phyloP scores from a whole-genome alignment of 2,113 vertebrate species.

The Otolemur garnettii region DNA sequence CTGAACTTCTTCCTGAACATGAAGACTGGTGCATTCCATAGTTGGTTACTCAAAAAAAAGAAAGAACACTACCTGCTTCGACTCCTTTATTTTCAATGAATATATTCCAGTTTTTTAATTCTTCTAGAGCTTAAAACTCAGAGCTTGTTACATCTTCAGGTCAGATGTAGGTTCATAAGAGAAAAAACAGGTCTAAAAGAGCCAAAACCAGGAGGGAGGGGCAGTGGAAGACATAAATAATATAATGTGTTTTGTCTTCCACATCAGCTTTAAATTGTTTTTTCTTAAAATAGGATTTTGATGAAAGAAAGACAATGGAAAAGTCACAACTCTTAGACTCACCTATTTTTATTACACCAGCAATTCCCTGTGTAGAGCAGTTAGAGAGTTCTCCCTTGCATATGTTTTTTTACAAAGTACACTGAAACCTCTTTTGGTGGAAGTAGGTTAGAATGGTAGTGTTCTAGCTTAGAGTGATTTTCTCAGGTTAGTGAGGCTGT shows the following conservation, averaged over 20 bases:
- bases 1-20: background rate
- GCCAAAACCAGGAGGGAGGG: background rate
- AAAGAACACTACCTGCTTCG: background rate
- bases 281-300: constrained; percentile 25
- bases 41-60: background rate
- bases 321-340: background rate
- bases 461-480: background rate
- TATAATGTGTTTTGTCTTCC: background rate
- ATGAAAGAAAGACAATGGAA: background rate
- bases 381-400: background rate
- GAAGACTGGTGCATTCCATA: background rate
- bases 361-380: background rate
- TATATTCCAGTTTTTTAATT: constrained; percentile 50
- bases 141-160: background rate
- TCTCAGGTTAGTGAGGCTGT: background rate
- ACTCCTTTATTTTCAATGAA: constrained; percentile 45
- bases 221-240: background rate
- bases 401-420: constrained; percentile 8
- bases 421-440: background rate
- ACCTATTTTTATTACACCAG: background rate
- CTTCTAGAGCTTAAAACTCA: constrained; percentile 51
- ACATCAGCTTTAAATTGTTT: background rate
- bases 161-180: background rate
- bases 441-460: background rate
- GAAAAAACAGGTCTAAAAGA: background rate